Base-by-base conservation (phyloP, 2,113 vertebrate species). In the Pteruthius melanotis region DNA sequence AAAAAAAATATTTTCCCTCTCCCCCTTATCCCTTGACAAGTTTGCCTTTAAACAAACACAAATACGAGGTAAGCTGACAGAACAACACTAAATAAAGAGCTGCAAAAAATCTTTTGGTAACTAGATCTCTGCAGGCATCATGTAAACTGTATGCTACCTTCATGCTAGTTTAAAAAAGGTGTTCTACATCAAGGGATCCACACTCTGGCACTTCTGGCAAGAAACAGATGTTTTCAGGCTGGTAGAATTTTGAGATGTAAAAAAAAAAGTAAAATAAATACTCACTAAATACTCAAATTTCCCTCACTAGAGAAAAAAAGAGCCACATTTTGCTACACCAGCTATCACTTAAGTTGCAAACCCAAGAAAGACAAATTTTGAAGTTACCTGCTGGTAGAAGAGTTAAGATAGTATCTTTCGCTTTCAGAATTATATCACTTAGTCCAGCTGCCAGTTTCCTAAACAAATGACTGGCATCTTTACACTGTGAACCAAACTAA, bases 121-220 rank as follows among this genome's bases (percentile, higher is more conserved):
- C 44, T 92, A 94, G 84, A 94, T 90, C 76, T 70, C 72, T 94
- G 91, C 92, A 96, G 93, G 80, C 49, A 83, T 94, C 81, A 47
- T 89, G 88, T 96, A 97, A 96, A 97, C 92, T 44, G 68, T 94
- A 81, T 94, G 91, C 91, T 97, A 96, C 87, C 72, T 91, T 92
- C 95, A 95, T 93, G 86, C 91, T 96, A 83, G 78, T 92, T 94
- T 83, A 59, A 83, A 96, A 96, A 92, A 93, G 42, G 83, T 94
- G 47, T 91, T 87, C 78, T 90, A 89, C 59, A 87, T 93, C 78
- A 92, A 85, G 72, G 88, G 83, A 86, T 92, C 66, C 90, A 66
- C 74, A 66, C 68, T 94, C 95, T 64, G 97, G 97, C 97, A 97
- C 97, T 97, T 97, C 80, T 93, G 97, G 97, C 95, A 96, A 97